Percentiles rank a stretch among this genome's conserved stretches.
phyloP scores from a whole-genome alignment of 2,797 vertebrate species.

The Leptodactylus fallax region DNA sequence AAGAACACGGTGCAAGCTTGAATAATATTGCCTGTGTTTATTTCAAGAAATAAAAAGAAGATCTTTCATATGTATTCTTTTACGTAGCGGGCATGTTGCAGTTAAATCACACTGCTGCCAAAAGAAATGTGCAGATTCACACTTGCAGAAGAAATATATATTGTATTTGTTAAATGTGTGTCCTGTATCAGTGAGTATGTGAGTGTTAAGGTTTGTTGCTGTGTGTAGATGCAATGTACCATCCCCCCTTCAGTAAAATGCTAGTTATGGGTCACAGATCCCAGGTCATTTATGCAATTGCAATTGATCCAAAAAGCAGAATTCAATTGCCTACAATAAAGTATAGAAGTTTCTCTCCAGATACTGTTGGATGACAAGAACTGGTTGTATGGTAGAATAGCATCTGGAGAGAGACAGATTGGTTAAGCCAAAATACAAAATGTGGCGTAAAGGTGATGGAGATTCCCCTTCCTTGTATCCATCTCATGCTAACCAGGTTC shows the following conservation, averaged over 20 bases:
- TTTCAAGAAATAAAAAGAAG: too few species aligned
- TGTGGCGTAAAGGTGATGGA: conserved; percentile 60
- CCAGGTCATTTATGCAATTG: conserved; percentile 2
- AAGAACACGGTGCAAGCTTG: too few species aligned
- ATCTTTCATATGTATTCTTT: too few species aligned
- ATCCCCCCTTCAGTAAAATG: background rate
- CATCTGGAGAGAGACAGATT: conserved; percentile 10
- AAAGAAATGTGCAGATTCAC: conserved; percentile 2
- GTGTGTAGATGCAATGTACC: conserved; percentile 24
- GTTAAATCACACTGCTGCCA: background rate
- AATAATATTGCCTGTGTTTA: too few species aligned
- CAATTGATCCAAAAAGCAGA: background rate
- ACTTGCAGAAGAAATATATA: background rate
- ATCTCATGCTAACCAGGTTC: conserved; percentile 63
- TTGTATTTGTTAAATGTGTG: background rate
- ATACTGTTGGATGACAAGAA: background rate
- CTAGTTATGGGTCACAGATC: conserved; percentile 13
- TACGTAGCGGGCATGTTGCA: background rate
- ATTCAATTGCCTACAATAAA: background rate
- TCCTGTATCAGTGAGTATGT: conserved; percentile 8
- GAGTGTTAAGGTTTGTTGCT: conserved; percentile 16
- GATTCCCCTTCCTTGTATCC: conserved; percentile 65
- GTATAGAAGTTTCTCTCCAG: background rate
- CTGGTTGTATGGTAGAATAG: background rate
- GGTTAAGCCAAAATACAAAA: conserved; percentile 12